These are phyloP conservation scores for Lindbergichthys nudifrons DNA, from an alignment of 2,797 vertebrate genomes.

Conservation along the genomic window DNA sequence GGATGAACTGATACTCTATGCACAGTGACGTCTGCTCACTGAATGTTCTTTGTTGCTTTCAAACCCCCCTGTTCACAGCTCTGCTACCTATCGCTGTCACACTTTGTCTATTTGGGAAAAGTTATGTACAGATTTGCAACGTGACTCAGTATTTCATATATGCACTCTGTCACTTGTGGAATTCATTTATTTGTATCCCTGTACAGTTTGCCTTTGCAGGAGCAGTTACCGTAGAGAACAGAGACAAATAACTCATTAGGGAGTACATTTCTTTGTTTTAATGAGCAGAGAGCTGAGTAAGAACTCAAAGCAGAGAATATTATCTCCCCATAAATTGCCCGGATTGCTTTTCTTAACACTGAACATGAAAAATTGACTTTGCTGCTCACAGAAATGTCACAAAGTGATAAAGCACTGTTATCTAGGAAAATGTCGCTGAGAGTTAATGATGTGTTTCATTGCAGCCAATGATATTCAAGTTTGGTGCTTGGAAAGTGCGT, in stretches of 20 bases:
- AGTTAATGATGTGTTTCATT: conserved; percentile 39
- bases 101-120: neutral
- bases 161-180: neutral
- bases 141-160: neutral
- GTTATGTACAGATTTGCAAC: neutral
- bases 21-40: conserved; percentile 41
- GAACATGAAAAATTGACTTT: conserved; percentile 30
- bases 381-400: neutral
- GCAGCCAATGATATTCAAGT: conserved; percentile 20
- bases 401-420: conserved; percentile 30
- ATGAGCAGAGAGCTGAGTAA: conserved; percentile 19
- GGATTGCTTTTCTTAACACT: conserved; percentile 6
- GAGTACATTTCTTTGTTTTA: conserved; percentile 23
- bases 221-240: neutral
- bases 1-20: conserved; percentile 45
- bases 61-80: conserved; percentile 15
- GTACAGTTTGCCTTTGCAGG: conserved; percentile 1
- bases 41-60: conserved; percentile 41
- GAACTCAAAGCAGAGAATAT: neutral
- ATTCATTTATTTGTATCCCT: neutral
- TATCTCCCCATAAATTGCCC: neutral
- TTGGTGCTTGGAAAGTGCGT: conserved; percentile 18
- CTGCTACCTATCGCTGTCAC: conserved; percentile 20
- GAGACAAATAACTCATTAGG: conserved; percentile 13
- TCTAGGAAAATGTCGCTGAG: conserved; percentile 20